Evolutionary conservation across 2,888 invertebrate species (phyloP).

Genomic region (Malachius bipustulatus): DNA sequence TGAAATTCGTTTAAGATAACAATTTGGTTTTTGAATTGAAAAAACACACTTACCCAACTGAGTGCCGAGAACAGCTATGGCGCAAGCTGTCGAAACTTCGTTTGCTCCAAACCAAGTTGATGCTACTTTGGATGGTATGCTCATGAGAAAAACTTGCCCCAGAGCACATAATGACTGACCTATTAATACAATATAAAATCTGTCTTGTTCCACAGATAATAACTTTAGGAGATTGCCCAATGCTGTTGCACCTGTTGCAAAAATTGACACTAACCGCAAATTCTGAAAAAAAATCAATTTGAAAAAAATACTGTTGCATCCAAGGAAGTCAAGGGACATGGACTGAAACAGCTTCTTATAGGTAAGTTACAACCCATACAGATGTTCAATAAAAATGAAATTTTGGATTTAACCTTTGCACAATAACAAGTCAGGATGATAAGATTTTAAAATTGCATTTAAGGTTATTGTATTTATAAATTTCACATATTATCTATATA

Average conservation of each 20-base stretch:
- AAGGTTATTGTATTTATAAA: too few relatives aligned
- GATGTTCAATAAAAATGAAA: too few relatives aligned
- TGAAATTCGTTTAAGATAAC: background rate
- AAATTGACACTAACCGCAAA: slow-evolving; percentile 39
- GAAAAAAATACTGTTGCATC: too few relatives aligned
- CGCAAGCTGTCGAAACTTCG: slow-evolving; percentile 87
- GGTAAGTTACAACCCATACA: too few relatives aligned
- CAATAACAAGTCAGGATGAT: too few relatives aligned
- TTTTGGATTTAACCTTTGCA: too few relatives aligned
- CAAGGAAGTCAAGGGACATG: too few relatives aligned
- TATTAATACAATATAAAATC: slow-evolving; percentile 49
- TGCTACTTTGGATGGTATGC: slow-evolving; percentile 54
- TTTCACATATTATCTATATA: too few relatives aligned
- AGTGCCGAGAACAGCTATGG: slow-evolving; percentile 94
- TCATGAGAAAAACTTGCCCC: slow-evolving; percentile 54
- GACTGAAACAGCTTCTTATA: too few relatives aligned
- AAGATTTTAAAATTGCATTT: too few relatives aligned
- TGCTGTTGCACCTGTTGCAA: slow-evolving; percentile 45
- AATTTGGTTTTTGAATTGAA: slow-evolving; percentile 3
- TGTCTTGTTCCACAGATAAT: slow-evolving; percentile 44
- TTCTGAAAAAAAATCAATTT: slow-evolving; percentile 46
- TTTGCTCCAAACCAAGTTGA: slow-evolving; percentile 82
- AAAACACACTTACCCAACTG: slow-evolving; percentile 52
- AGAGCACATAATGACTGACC: slow-evolving; percentile 44
- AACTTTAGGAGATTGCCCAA: slow-evolving; percentile 50